Evolutionary conservation across 2,888 invertebrate species (phyloP).

Genomic region (Drosophila subquinaria): DNA sequence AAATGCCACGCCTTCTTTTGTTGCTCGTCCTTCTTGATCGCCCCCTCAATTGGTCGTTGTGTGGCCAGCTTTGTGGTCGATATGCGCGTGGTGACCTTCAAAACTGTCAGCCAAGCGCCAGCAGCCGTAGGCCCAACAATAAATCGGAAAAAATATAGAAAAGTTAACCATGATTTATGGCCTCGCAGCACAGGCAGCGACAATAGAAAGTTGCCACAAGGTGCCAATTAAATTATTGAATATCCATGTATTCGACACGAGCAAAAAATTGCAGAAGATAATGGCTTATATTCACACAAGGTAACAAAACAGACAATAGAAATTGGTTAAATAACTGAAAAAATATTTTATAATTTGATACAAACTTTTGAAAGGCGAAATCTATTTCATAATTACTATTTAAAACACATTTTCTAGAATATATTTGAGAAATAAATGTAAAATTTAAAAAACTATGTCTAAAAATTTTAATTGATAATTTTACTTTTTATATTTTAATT

Average conservation of each 20-base stretch:
- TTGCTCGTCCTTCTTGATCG: not conserved
- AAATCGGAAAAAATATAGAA: conserved; percentile 21
- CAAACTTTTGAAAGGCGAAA: too few species aligned
- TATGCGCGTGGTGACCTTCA: conserved; percentile 70
- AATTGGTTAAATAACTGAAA: not conserved
- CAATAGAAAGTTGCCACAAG: conserved; percentile 36
- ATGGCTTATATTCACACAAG: not conserved
- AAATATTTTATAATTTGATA: not conserved
- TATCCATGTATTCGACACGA: conserved; percentile 1
- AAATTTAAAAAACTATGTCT: too few species aligned
- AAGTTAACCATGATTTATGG: conserved; percentile 74
- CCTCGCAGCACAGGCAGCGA: conserved; percentile 29
- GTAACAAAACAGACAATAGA: not conserved
- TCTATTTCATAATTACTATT: too few species aligned
- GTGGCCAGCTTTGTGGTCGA: conserved; percentile 54
- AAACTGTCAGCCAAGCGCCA: conserved; percentile 67
- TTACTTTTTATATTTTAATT: too few species aligned
- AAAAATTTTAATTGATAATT: too few species aligned
- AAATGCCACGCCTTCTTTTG: conserved; percentile 22
- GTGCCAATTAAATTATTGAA: conserved; percentile 63
- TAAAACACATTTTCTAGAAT: too few species aligned
- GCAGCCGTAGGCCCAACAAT: conserved; percentile 53
- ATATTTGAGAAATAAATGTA: too few species aligned
- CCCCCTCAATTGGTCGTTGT: conserved; percentile 12
- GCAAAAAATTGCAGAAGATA: not conserved